Conservation (phyloP, 2,797 vertebrate species). For the Potorous gilbertii region DNA sequence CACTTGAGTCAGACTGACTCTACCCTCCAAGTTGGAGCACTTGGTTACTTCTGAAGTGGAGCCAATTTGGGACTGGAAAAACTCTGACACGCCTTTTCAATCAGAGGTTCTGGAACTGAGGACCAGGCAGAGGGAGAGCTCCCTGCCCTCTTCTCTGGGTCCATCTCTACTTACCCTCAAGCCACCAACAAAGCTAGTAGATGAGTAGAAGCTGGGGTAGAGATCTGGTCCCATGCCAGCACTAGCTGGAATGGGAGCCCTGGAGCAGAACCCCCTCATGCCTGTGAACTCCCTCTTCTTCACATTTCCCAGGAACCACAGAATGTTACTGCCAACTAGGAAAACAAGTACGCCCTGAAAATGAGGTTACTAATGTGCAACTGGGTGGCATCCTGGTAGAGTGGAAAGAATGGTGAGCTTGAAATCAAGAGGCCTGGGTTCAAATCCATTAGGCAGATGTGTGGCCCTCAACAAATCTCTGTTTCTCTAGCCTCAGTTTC, state of each 20-base stretch:
- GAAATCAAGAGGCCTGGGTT: background rate
- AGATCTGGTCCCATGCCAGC: background rate
- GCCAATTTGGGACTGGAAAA: background rate
- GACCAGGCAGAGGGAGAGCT: background rate
- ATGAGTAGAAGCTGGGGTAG: background rate
- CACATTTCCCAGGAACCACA: background rate
- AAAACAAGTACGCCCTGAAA: background rate
- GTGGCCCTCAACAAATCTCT: background rate
- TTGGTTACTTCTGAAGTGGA: background rate
- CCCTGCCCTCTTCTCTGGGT: background rate
- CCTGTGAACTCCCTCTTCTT: background rate
- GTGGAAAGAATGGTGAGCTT: background rate
- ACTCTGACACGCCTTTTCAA: background rate
- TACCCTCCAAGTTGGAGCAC: conserved; percentile 18
- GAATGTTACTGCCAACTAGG: background rate
- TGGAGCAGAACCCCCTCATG: background rate
- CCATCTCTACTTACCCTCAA: background rate
- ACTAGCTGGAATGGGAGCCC: background rate
- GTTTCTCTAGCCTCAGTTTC: background rate
- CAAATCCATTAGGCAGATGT: background rate
- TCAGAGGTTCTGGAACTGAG: background rate
- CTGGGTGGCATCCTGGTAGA: background rate
- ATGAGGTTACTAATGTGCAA: background rate
- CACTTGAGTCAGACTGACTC: background rate
- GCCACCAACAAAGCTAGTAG: background rate